phyloP scores from a whole-genome alignment of 2,113 vertebrate species.

The Grammomys surdaster region DNA sequence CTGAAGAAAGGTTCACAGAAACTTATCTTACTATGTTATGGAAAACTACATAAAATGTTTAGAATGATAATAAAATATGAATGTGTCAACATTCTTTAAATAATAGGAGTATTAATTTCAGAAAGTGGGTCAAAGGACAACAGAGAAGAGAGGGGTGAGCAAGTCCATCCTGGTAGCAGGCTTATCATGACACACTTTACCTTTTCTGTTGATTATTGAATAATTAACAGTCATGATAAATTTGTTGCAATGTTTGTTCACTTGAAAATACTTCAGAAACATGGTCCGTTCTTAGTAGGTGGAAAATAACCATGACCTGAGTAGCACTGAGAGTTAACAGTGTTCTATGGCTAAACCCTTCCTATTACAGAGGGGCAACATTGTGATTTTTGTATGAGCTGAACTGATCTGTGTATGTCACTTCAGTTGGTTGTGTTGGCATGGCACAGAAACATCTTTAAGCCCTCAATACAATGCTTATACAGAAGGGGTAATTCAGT shows the following conservation, averaged over 20 bases:
- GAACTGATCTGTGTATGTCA: background rate
- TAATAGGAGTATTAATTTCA: background rate
- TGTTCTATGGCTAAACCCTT: background rate
- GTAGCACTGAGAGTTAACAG: background rate
- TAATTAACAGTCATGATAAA: background rate
- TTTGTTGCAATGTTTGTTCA: background rate
- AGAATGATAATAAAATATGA: background rate
- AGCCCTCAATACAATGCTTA: slow-evolving; percentile 11
- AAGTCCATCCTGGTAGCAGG: background rate
- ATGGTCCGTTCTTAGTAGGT: slow-evolving; percentile 23
- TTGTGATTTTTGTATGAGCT: background rate
- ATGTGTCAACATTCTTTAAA: background rate
- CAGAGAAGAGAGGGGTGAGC: background rate
- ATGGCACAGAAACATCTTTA: slow-evolving; percentile 4
- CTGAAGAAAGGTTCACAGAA: background rate
- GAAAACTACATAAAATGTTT: background rate
- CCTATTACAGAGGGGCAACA: background rate
- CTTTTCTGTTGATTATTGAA: background rate
- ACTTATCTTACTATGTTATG: background rate
- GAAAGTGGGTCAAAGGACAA: background rate
- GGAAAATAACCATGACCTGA: background rate
- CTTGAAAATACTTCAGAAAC: slow-evolving; percentile 54
- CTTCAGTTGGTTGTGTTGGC: background rate
- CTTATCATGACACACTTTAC: background rate
- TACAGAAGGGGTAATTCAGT: background rate